These are phyloP conservation scores for Rhaphigaster nebulosa DNA, from an alignment of 2,888 invertebrate genomes.

Conservation along the genomic window DNA sequence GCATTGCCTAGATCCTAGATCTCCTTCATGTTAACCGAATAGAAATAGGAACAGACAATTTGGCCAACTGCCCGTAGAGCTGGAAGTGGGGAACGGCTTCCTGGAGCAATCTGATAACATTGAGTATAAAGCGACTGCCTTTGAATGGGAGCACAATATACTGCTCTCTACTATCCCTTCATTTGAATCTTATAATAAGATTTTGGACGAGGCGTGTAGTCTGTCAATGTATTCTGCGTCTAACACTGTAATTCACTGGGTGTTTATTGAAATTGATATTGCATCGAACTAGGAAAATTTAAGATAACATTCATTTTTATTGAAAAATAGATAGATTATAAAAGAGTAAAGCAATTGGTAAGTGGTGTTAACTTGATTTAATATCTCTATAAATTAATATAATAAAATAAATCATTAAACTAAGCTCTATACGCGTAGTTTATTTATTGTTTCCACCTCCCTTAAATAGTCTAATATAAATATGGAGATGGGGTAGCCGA, in stretches of 20 bases:
- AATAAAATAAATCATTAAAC: too few relatives aligned
- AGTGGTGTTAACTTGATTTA: too few relatives aligned
- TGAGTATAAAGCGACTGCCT: conserved; percentile 14
- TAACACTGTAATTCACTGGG: background rate
- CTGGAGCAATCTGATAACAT: conserved; percentile 37
- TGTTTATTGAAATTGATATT: background rate
- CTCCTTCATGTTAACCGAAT: background rate
- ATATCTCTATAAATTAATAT: too few relatives aligned
- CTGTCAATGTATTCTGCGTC: background rate
- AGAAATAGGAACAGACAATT: conserved; percentile 20
- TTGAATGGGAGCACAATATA: conserved; percentile 20
- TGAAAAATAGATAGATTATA: too few relatives aligned
- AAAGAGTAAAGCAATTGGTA: too few relatives aligned
- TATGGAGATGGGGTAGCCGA: too few relatives aligned
- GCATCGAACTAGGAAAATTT: background rate
- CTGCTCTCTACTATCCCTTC: background rate
- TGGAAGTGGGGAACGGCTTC: background rate
- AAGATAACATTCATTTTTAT: too few relatives aligned
- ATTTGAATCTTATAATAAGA: conserved; percentile 38
- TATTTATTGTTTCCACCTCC: too few relatives aligned
- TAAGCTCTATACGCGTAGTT: too few relatives aligned
- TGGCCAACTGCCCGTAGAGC: background rate
- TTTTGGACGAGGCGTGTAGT: background rate
- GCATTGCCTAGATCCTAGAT: background rate
- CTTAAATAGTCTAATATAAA: too few relatives aligned